phyloP scores from a whole-genome alignment of 2,113 vertebrate species.

The Prochilodus magdalenae region DNA sequence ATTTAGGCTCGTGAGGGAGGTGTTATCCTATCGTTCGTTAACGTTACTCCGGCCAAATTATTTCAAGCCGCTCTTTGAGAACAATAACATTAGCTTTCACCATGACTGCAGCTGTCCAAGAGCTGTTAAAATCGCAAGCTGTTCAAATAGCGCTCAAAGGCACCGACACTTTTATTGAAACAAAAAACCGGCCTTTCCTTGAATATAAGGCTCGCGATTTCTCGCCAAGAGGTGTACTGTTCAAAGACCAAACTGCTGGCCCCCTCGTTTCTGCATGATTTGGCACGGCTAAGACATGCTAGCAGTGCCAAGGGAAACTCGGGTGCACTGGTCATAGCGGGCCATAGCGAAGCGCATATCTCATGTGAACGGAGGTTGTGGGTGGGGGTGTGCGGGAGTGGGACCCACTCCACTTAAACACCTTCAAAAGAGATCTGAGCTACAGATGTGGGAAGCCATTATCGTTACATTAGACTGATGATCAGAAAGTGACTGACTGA shows the following conservation, averaged over 20 bases:
- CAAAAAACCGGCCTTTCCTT: constrained; percentile 40
- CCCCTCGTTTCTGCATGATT: constrained; percentile 47
- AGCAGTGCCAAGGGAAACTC: constrained; percentile 54
- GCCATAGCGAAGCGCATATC: constrained; percentile 1
- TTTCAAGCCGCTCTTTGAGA: constrained; percentile 42
- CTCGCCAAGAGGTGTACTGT: constrained; percentile 53
- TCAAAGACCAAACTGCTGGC: constrained; percentile 49
- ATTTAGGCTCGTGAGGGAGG: constrained; percentile 2
- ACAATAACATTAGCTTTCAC: constrained; percentile 37
- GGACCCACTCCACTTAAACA: background rate
- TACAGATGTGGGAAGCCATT: background rate
- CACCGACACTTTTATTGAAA: constrained; percentile 48
- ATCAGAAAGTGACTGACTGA: background rate
- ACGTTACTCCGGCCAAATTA: constrained; percentile 32
- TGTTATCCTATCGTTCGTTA: constrained; percentile 39
- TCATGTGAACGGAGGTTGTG: background rate
- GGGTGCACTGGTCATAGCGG: constrained; percentile 27
- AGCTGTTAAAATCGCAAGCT: constrained; percentile 39
- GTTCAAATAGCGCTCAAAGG: constrained; percentile 32
- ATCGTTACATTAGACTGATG: background rate
- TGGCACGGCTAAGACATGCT: constrained; percentile 18
- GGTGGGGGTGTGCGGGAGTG: background rate
- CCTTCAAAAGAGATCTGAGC: background rate
- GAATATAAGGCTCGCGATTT: constrained; percentile 40
- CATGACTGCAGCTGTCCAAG: constrained; percentile 34